These are phyloP conservation scores for Pomacea canaliculata DNA, from an alignment of 2,888 invertebrate genomes.

Conservation along the genomic window DNA sequence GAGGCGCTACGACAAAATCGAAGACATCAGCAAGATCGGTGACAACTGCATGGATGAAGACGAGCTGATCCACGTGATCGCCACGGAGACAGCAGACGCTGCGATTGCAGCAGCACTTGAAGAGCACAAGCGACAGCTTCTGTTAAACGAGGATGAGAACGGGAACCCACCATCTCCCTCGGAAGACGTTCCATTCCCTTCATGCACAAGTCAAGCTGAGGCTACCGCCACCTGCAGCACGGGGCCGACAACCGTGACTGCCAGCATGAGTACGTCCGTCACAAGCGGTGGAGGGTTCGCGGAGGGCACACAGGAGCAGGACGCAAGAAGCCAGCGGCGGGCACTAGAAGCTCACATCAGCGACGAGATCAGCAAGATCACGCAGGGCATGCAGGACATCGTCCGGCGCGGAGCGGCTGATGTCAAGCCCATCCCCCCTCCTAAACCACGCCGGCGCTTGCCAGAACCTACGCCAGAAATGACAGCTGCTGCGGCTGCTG, in stretches of 20 bases:
- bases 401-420: slow-evolving; percentile 34
- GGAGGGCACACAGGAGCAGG: background rate
- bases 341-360: slow-evolving; percentile 35
- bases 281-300: background rate
- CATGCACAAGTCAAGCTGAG: slow-evolving; percentile 33
- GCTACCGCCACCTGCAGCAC: background rate
- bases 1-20: slow-evolving; percentile 61
- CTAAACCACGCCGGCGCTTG: slow-evolving; percentile 53
- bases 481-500: slow-evolving; percentile 35
- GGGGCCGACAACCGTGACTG: slow-evolving; percentile 2
- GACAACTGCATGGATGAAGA: slow-evolving; percentile 23
- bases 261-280: slow-evolving; percentile 12
- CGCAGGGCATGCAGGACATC: slow-evolving; percentile 41
- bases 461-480: slow-evolving; percentile 58
- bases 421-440: slow-evolving; percentile 41
- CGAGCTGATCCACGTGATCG: slow-evolving; percentile 26
- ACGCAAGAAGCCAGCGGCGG: slow-evolving; percentile 17
- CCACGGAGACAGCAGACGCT: slow-evolving; percentile 9
- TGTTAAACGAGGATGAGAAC: slow-evolving; percentile 27
- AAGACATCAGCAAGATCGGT: slow-evolving; percentile 62
- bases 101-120: slow-evolving; percentile 22
- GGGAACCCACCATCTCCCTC: slow-evolving; percentile 22
- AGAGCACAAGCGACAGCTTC: slow-evolving; percentile 13
- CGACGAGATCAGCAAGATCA: slow-evolving; percentile 39
- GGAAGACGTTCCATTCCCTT: slow-evolving; percentile 29